Percentiles rank a stretch among this genome's conserved stretches.
Conservation (phyloP, 2,797 vertebrate species). For the Siniperca scherzeri region DNA sequence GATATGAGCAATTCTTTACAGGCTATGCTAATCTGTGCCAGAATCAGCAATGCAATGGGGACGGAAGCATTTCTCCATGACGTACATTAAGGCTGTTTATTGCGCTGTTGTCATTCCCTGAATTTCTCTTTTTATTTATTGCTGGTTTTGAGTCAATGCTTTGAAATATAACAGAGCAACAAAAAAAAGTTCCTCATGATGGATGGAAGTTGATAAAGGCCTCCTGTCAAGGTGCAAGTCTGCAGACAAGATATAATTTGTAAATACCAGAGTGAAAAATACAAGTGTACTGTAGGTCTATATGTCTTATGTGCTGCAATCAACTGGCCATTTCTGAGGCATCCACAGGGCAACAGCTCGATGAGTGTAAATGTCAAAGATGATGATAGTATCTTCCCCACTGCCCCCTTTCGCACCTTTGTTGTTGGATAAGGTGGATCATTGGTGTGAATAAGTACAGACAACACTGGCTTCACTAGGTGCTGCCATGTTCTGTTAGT, state of each 20-base stretch:
- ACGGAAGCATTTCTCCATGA: slow-evolving; percentile 74
- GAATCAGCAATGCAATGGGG: slow-evolving; percentile 87
- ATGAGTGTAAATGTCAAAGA: slow-evolving; percentile 71
- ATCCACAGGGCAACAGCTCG: slow-evolving; percentile 14
- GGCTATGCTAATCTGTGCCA: slow-evolving; percentile 93
- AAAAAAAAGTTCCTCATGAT: slow-evolving; percentile 17
- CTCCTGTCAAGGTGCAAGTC: slow-evolving; percentile 25
- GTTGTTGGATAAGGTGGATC: slow-evolving; percentile 34
- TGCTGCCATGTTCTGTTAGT: slow-evolving; percentile 16
- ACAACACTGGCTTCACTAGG: slow-evolving; percentile 4
- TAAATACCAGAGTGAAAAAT: slow-evolving; percentile 33
- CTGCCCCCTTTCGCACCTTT: slow-evolving; percentile 27
- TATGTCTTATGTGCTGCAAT: slow-evolving; percentile 37
- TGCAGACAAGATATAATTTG: slow-evolving; percentile 33
- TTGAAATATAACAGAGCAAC: slow-evolving; percentile 37
- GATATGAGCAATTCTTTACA: slow-evolving; percentile 90
- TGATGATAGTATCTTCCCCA: slow-evolving; percentile 51
- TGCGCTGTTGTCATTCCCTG: slow-evolving; percentile 39
- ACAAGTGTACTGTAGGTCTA: not conserved
- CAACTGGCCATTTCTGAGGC: slow-evolving; percentile 50
- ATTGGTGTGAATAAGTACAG: slow-evolving; percentile 36
- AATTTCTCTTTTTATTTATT: slow-evolving; percentile 39
- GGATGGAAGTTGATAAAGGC: slow-evolving; percentile 30
- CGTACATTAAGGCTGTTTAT: slow-evolving; percentile 43
- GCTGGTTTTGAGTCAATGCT: slow-evolving; percentile 36